Evolutionary conservation across 2,888 invertebrate species (phyloP).

Genomic region (Phymatocera aterrima): DNA sequence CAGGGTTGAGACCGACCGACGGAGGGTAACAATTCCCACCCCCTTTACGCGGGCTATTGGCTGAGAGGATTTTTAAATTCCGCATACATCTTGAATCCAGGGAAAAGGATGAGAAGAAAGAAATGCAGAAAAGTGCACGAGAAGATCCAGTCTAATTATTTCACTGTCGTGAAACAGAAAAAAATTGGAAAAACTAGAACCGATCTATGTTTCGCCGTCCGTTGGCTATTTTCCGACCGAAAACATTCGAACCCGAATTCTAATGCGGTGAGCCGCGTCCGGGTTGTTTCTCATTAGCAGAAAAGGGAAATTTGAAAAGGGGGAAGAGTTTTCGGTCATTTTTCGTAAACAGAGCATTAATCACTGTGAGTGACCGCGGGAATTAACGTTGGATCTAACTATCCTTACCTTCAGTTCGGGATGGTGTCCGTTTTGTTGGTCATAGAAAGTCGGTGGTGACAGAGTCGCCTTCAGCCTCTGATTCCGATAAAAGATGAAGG

Average conservation of each 20-base stretch:
- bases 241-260: too few relatives aligned
- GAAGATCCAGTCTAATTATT: too few relatives aligned
- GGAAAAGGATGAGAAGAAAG: neutral
- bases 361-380: constrained; percentile 7
- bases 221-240: too few relatives aligned
- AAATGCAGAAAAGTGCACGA: neutral
- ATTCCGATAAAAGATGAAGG: constrained; percentile 83
- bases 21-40: constrained; percentile 17
- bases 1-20: neutral
- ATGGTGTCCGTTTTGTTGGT: constrained; percentile 65
- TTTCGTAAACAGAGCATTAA: constrained; percentile 19
- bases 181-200: too few relatives aligned
- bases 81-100: neutral
- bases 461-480: constrained; percentile 76
- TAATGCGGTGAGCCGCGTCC: too few relatives aligned
- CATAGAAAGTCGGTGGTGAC: constrained; percentile 66
- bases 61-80: neutral
- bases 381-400: constrained; percentile 25
- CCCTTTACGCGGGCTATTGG: neutral
- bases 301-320: constrained; percentile 16
- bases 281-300: constrained; percentile 20
- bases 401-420: constrained; percentile 66
- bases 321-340: neutral
- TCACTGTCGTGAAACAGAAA: too few relatives aligned
- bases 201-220: too few relatives aligned